Base-by-base conservation (phyloP, 2,888 invertebrate genomes). In the Papilio protenor region DNA sequence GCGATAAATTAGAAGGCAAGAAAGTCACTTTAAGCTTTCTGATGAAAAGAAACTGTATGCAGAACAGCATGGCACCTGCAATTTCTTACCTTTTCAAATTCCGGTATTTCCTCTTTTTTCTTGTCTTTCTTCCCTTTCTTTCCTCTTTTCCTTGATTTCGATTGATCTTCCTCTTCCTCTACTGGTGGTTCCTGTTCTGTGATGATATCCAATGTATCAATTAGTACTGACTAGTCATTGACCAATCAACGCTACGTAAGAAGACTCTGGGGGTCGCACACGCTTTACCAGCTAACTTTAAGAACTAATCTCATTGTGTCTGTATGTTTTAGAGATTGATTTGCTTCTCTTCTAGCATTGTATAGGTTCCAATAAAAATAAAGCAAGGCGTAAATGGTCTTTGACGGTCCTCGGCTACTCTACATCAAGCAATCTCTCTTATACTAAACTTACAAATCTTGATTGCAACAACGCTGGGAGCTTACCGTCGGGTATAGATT, bases 31-130 rank as follows among this genome's bases (percentile, higher is more conserved):
- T 8, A 11, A 57, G 8, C 21, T 57, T 14, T 59, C 23, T 59
- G 2, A 14, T 14, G 3, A 8, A 57, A 11, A 21, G 21, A 0
- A 57, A 10, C 10, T 8, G 57, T 57, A 21, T 10, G 1, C 40
- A 40, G 40, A 40, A 40, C 8, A 55, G 6, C 52, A 52, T 6
- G 5, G 52, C 18, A 52, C 5, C 12, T 11, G 10, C 4, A 59
- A 47, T 33, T 55, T 47, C 6, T 78, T 83, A 93, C 94, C 88
- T 94, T 94, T 74, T 89, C 89, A 82, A 94, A 94, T 0, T 83
- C 89, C 0, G 93, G 94, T 82, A 93, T 90, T 3, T 89, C 90
- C 79, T 92, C 92, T 59, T 88, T 89, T 16, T 87, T 87, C 75
- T 88, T 87, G 2, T 88, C 87, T 55, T 89, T 89, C 80, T 91